These are phyloP conservation scores for Cactoblastis cactorum DNA, from an alignment of 2,888 invertebrate species.

Conservation along the genomic window DNA sequence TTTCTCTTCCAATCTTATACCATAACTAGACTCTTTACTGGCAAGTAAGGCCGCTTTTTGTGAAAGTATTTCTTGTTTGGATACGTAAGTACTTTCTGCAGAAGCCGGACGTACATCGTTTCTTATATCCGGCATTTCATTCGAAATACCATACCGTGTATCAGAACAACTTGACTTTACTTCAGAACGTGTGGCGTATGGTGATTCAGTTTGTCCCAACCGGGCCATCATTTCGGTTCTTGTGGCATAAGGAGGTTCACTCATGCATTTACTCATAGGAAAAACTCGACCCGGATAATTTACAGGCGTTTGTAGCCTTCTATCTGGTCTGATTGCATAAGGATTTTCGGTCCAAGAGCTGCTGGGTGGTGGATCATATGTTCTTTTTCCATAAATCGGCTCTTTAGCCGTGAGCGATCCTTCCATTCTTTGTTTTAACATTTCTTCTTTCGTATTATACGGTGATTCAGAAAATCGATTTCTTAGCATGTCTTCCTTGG, in stretches of 20 bases:
- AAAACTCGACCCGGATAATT: conserved; percentile 59
- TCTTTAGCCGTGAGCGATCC: conserved; percentile 49
- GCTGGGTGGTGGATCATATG: conserved; percentile 66
- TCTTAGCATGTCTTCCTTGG: conserved; percentile 74
- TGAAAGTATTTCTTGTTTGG: conserved; percentile 72
- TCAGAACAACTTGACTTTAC: conserved; percentile 71
- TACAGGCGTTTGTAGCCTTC: conserved; percentile 63
- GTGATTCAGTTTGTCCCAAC: conserved; percentile 58
- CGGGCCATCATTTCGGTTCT: conserved; percentile 69
- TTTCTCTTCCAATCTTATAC: conserved; percentile 65
- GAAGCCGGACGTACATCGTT: conserved; percentile 61
- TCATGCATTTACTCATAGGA: conserved; percentile 71
- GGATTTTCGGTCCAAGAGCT: conserved; percentile 66
- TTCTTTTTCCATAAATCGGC: conserved; percentile 63
- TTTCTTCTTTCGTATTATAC: conserved; percentile 71
- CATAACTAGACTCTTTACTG: conserved; percentile 63
- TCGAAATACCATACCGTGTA: conserved; percentile 46
- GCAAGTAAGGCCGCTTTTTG: conserved; percentile 72
- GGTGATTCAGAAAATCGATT: conserved; percentile 74
- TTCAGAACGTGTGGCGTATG: conserved; percentile 60
- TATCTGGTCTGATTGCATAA: conserved; percentile 63
- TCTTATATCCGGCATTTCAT: conserved; percentile 51
- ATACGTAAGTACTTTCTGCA: conserved; percentile 72
- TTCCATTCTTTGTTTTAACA: conserved; percentile 68
- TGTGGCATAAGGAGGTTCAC: conserved; percentile 69